Conservation (phyloP, 2,113 vertebrate species). For the Anoplopoma fimbria region DNA sequence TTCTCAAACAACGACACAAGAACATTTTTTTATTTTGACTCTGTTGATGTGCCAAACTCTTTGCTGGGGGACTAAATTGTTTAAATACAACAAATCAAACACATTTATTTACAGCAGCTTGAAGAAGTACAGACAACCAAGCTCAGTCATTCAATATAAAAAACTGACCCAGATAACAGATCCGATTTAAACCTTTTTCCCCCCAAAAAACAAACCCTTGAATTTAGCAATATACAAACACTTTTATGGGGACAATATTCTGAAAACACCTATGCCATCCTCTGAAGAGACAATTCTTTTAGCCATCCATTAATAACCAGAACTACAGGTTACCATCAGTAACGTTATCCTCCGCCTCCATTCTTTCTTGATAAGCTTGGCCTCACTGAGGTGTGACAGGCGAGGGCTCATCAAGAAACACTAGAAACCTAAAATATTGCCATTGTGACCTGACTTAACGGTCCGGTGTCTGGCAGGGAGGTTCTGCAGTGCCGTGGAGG, state of each 20-base stretch:
- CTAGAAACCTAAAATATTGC: neutral
- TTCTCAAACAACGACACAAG: neutral
- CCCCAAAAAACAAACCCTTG: neutral
- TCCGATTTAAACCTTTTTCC: neutral
- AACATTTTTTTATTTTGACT: neutral
- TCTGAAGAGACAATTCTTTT: neutral
- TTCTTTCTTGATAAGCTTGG: neutral
- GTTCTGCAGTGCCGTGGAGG: slow-evolving; percentile 31
- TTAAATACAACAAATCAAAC: neutral
- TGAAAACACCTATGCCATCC: neutral
- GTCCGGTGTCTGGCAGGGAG: slow-evolving; percentile 24
- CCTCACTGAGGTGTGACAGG: slow-evolving; percentile 18
- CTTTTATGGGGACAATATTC: neutral
- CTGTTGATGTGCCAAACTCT: neutral
- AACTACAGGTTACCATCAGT: neutral
- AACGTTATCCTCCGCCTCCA: slow-evolving; percentile 1
- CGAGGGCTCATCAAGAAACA: neutral
- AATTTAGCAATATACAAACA: neutral
- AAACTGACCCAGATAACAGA: neutral
- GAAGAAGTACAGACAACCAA: neutral
- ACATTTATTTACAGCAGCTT: neutral
- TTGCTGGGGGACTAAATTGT: neutral
- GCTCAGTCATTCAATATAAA: neutral
- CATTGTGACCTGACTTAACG: slow-evolving; percentile 26
- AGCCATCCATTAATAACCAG: neutral